A percentile compares a stretch with the other conserved stretches of the same genome.
phyloP scores from a whole-genome alignment of 2,888 invertebrate genomes.

The Toxonevra muliebris region DNA sequence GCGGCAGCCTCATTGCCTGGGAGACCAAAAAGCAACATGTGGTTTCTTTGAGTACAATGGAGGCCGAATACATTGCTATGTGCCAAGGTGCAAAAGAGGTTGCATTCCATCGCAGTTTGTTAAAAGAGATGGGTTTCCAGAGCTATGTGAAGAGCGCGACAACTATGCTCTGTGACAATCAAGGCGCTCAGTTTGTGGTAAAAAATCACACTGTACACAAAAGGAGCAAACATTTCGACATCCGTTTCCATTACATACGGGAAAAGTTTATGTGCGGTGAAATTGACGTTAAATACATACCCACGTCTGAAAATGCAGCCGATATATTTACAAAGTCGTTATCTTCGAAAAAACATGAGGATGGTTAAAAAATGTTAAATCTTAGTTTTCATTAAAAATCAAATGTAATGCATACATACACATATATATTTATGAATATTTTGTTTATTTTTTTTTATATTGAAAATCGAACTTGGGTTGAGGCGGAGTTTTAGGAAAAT shows the following conservation, averaged over 20 bases:
- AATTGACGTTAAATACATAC: too few relatives aligned
- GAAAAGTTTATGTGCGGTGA: too few relatives aligned
- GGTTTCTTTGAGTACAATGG: slow-evolving; percentile 35
- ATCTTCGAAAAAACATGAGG: too few relatives aligned
- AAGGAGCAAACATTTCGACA: slow-evolving; percentile 39
- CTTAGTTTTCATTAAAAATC: too few relatives aligned
- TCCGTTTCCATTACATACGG: slow-evolving; percentile 33
- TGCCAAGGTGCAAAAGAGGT: slow-evolving; percentile 37
- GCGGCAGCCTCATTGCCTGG: slow-evolving; percentile 30
- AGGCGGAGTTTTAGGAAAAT: too few relatives aligned
- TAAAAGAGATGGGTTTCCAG: slow-evolving; percentile 30
- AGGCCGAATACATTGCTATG: slow-evolving; percentile 40
- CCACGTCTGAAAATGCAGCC: too few relatives aligned
- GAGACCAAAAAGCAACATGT: slow-evolving; percentile 37
- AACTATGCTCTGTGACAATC: slow-evolving; percentile 25
- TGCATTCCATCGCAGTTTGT: slow-evolving; percentile 32
- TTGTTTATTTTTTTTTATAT: too few relatives aligned
- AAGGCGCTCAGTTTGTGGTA: slow-evolving; percentile 33
- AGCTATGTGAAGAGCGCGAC: slow-evolving; percentile 16
- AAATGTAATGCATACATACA: too few relatives aligned
- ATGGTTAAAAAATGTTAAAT: too few relatives aligned
- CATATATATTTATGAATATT: too few relatives aligned
- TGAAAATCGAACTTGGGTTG: too few relatives aligned
- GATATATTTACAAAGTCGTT: too few relatives aligned
- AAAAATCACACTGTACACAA: slow-evolving; percentile 36